phyloP scores from a whole-genome alignment of 92 coral and sea anemone species.

The Pocillopora grandis region DNA sequence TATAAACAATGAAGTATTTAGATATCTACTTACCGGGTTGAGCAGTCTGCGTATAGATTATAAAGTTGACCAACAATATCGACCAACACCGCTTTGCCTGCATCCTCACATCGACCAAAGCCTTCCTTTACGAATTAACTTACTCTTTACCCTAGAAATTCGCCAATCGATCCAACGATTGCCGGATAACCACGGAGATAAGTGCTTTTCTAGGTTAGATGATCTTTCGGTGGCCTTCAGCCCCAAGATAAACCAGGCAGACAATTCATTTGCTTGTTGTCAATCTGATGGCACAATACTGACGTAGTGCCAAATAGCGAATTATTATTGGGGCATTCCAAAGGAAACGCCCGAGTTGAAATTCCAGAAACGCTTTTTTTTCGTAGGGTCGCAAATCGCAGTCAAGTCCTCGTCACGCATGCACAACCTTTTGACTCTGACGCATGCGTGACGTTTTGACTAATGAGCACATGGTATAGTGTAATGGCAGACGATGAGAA shows the following conservation, averaged over 20 bases:
- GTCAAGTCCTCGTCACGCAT: no score
- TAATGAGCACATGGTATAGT: no score
- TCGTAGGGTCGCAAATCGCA: no score
- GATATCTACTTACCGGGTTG: constrained; percentile 70
- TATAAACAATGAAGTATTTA: constrained; percentile 33
- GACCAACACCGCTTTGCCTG: constrained; percentile 45
- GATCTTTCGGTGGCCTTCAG: neutral
- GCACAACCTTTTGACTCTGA: no score
- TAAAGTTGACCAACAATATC: constrained; percentile 54
- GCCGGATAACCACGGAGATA: constrained; percentile 27
- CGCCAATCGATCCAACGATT: constrained; percentile 24
- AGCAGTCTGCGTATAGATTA: constrained; percentile 51
- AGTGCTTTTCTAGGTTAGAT: constrained; percentile 21
- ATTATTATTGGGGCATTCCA: neutral
- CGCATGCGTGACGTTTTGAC: no score
- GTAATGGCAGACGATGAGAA: no score
- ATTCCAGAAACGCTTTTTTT: no score
- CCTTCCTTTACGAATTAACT: constrained; percentile 18
- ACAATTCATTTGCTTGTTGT: constrained; percentile 51
- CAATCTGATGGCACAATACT: constrained; percentile 45
- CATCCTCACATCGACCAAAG: constrained; percentile 53
- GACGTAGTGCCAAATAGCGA: constrained; percentile 49
- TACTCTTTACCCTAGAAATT: constrained; percentile 27
- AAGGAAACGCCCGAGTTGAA: no score
- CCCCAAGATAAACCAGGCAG: constrained; percentile 41